These are phyloP conservation scores for Eurosta solidaginis DNA, from an alignment of 1,140 invertebrate species.

Conservation along the genomic window DNA sequence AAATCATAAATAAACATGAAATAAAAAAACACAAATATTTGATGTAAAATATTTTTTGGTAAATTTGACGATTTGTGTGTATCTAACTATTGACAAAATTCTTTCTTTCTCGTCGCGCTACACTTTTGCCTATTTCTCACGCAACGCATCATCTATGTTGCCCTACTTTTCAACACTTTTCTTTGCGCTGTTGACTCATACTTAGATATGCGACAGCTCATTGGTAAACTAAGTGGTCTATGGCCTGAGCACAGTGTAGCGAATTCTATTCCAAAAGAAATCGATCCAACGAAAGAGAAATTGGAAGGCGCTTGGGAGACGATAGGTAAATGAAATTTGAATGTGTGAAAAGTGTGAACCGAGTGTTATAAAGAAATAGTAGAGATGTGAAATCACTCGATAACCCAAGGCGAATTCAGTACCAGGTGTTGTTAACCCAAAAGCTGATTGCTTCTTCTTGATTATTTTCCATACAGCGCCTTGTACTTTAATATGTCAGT, in stretches of 20 bases:
- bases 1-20: not conserved
- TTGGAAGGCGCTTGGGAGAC: conserved; percentile 56
- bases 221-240: conserved; percentile 59
- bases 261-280: conserved; percentile 59
- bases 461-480: too few species aligned
- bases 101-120: not conserved
- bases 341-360: not conserved
- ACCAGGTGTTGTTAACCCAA: too few species aligned
- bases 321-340: conserved; percentile 42
- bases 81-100: not conserved
- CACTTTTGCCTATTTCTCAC: not conserved
- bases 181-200: not conserved
- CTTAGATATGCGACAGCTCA: conserved; percentile 56
- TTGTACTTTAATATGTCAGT: too few species aligned
- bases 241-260: conserved; percentile 58
- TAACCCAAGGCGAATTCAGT: too few species aligned
- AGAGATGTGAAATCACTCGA: too few species aligned
- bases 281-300: conserved; percentile 57
- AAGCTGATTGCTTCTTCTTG: too few species aligned
- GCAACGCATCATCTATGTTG: not conserved
- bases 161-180: not conserved
- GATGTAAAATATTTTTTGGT: not conserved
- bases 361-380: not conserved
- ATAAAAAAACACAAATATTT: not conserved
- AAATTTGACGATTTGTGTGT: not conserved